Base-by-base conservation (phyloP, 2,888 invertebrate genomes). In the Perizoma affinitatum region DNA sequence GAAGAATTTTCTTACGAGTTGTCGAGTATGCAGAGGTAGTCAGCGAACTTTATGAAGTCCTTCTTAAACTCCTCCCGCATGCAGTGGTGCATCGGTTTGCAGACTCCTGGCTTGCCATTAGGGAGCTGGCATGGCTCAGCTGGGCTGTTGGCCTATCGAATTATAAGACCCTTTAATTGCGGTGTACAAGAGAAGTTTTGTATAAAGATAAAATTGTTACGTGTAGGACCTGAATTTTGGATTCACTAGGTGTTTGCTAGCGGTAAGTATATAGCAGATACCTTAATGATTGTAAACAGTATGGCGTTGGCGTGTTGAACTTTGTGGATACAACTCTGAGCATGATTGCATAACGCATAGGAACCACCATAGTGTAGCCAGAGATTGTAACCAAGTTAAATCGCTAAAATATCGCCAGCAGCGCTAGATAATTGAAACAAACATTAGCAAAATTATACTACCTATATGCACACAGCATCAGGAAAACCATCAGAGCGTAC, bases 21-120 rank as follows among this genome's bases (percentile, higher is more conserved):
- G 67, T 95, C 94, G 61, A 96, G 95, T 43, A 96, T 92, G 80
- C 96, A 96, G 53, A 95, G 84, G 75, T 96, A 95, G 67, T 95
- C 94, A 74, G 95, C 88, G 67, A 95, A 92, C 56, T 91, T 88
- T 79, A 93, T 84, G 78, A 94, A 93, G 75, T 95, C 93, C 2
- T 90, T 79, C 65, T 93, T 87, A 76, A 95, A 88, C 52, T 94
- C 93, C 6, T 95, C 93, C 78, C 95, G 88, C 66, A 95, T 83
- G 80, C 95, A 94, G 71, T 93, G 92, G 88, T 84, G 84, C 1
- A 90, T 80, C 63, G 95, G 95, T 50, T 95, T 93, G 82, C 96
- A 96, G 70, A 94, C 94, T 0, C 96, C 96, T 7, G 86, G 76
- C 52, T 90, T 91, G 43, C 95, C 95, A 44, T 91, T 58, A 82